Base-by-base conservation (phyloP, 1,140 invertebrate species). In the Pseudomyrmex gracilis region DNA sequence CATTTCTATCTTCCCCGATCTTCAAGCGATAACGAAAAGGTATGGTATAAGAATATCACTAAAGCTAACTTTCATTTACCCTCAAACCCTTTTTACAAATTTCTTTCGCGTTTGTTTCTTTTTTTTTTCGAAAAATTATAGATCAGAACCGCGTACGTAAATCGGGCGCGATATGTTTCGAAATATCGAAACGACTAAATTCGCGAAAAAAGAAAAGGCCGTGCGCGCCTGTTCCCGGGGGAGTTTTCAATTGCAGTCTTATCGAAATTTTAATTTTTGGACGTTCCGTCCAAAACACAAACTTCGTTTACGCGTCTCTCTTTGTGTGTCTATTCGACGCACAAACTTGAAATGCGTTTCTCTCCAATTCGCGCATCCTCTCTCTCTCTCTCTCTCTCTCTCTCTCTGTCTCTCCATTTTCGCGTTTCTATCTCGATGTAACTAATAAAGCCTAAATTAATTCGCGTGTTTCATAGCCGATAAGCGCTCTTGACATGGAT, bases 251-350 rank as follows among this genome's bases (percentile, higher is more conserved):
- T 89, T 89, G 92, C 93, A 94, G 93, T 94, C 93, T 94, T 94
- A 90, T 92, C 82, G 76, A 85, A 91, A 91, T 85, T 89, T 34
- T 88, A 84, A 84, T 71, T 90, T 90, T 90, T 90, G 80, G 86
- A 87, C 86, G 85, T 86, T 83, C 82, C 86, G 89, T 90, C 91
- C 94, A 94, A 92, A 92, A 34, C 24, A 34, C 34, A 34, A 34
- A 92, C 67, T 92, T 93, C 93, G 86, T 90, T 90, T 94, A 93
- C 93, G 94, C 93, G 93, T 34, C 34, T 24, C 24, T 94, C 91
- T n/a, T n/a, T n/a, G n/a, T 91, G 91, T 91, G 91, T 93, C 90
- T 92, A 89, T 92, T 82, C 60, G 90, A 94, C 93, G 89, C 91
- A 91, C n/a, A n/a, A n/a, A 92, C 34, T 34, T 34, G 34, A 34